Evolutionary conservation across 2,113 vertebrate genomes (phyloP).

Genomic region (Myrmecophaga tridactyla): DNA sequence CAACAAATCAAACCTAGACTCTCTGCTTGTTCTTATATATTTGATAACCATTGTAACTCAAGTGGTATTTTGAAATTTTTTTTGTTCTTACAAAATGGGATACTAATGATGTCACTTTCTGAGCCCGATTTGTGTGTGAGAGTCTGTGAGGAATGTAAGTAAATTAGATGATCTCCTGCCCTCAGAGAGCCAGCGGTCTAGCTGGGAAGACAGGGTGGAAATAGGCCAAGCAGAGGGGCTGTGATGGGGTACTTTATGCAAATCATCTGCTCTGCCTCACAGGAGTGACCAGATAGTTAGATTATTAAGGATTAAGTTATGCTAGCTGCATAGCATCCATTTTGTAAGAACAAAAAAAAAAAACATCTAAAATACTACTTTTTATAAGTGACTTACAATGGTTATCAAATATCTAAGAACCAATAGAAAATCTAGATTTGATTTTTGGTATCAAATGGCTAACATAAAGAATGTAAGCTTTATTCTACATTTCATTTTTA

Average conservation of each 20-base stretch:
- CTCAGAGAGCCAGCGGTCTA: neutral
- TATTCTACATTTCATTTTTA: constrained; percentile 5
- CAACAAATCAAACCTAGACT: constrained; percentile 10
- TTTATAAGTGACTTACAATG: too few relatives aligned
- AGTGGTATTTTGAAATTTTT: neutral
- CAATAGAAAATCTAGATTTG: too few relatives aligned
- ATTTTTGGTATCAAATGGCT: too few relatives aligned
- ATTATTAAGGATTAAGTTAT: neutral
- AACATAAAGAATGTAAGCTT: too few relatives aligned
- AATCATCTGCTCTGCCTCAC: neutral
- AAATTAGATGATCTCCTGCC: neutral
- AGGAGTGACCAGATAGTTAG: neutral
- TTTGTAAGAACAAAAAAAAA: too few relatives aligned
- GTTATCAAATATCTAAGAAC: too few relatives aligned
- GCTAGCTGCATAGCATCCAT: neutral
- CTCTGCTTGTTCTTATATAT: neutral
- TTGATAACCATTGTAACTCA: neutral
- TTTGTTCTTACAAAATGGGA: constrained; percentile 9
- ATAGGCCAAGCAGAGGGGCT: neutral
- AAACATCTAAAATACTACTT: too few relatives aligned
- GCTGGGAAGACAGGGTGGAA: neutral
- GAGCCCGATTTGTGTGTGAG: neutral
- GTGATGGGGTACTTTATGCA: neutral
- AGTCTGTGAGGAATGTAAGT: neutral
- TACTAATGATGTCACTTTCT: neutral